These are phyloP conservation scores for Cremastobaeus sp. DNA, from an alignment of 2,888 invertebrate genomes.

Conservation along the genomic window DNA sequence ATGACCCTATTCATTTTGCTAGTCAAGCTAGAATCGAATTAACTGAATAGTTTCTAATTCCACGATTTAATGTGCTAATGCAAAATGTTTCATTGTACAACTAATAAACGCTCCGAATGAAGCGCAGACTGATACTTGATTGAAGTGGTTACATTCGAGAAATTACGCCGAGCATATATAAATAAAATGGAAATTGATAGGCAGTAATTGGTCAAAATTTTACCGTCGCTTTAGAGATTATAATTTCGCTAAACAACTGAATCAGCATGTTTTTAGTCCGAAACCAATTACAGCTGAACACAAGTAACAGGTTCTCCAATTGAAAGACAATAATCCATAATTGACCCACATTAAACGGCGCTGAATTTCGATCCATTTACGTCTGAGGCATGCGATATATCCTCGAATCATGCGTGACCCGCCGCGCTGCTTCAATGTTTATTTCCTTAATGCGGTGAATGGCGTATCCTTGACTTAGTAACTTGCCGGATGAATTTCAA, in stretches of 20 bases:
- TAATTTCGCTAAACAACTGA: no score
- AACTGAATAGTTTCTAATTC: conserved; percentile 13
- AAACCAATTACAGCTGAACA: no score
- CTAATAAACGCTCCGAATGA: conserved; percentile 1
- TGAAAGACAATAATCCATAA: not conserved
- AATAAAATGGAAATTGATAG: no score
- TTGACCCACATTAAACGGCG: conserved; percentile 32
- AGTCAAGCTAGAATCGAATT: conserved; percentile 2
- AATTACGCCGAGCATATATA: no score
- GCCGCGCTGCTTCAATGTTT: conserved; percentile 42
- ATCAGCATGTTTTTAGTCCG: no score
- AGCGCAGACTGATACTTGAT: not conserved
- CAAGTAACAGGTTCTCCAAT: not conserved
- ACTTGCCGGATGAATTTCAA: conserved; percentile 54
- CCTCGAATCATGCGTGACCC: conserved; percentile 49
- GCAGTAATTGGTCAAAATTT: no score
- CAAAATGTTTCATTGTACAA: conserved; percentile 6
- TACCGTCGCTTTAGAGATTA: no score
- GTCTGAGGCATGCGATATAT: conserved; percentile 36
- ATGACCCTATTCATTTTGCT: conserved; percentile 7
- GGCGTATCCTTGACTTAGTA: conserved; percentile 57
- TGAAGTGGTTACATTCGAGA: no score
- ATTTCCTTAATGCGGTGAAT: conserved; percentile 58
- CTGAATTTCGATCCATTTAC: conserved; percentile 39
- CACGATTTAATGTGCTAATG: not conserved